A percentile compares a stretch with the other conserved stretches of the same genome.
Evolutionary conservation across 2,888 invertebrate genomes (phyloP).

Genomic region (Oscheius sp.): DNA sequence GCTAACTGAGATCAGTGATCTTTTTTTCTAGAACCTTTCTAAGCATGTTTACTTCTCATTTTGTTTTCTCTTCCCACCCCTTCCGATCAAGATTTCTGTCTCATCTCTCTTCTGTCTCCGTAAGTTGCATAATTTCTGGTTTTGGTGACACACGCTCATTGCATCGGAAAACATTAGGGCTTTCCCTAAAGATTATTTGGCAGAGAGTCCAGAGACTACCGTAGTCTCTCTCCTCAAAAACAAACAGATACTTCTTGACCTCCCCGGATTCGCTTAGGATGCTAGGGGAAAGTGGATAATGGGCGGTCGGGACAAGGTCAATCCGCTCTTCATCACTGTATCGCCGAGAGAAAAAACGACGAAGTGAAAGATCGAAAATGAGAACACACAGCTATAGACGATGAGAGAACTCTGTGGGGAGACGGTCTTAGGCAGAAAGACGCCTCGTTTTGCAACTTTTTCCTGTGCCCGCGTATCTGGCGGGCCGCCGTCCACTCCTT

Average conservation of each 20-base stretch:
- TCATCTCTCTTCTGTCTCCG: neutral
- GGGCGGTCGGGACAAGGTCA: slow-evolving; percentile 3
- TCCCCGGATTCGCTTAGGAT: neutral
- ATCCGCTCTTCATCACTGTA: neutral
- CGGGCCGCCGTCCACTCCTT: slow-evolving; percentile 33
- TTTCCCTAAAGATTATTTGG: neutral
- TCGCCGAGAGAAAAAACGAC: neutral
- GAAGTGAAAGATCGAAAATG: neutral
- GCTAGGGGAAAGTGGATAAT: slow-evolving; percentile 19
- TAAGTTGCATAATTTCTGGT: slow-evolving; percentile 26
- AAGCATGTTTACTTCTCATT: too few relatives aligned
- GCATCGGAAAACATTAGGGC: neutral
- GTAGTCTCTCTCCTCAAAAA: neutral
- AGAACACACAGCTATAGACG: neutral
- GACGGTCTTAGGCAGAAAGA: neutral
- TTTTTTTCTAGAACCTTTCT: too few relatives aligned
- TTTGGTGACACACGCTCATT: neutral
- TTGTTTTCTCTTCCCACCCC: neutral
- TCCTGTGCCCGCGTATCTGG: slow-evolving; percentile 27
- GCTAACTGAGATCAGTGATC: too few relatives aligned
- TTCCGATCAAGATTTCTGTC: neutral
- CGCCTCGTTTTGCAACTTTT: slow-evolving; percentile 37
- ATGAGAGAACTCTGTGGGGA: too few relatives aligned
- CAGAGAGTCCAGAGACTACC: neutral
- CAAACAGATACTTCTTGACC: slow-evolving; percentile 12